Percentiles rank a stretch among this genome's conserved stretches.
Conservation (phyloP, 2,113 vertebrate genomes). For the Lophochroa leadbeateri region DNA sequence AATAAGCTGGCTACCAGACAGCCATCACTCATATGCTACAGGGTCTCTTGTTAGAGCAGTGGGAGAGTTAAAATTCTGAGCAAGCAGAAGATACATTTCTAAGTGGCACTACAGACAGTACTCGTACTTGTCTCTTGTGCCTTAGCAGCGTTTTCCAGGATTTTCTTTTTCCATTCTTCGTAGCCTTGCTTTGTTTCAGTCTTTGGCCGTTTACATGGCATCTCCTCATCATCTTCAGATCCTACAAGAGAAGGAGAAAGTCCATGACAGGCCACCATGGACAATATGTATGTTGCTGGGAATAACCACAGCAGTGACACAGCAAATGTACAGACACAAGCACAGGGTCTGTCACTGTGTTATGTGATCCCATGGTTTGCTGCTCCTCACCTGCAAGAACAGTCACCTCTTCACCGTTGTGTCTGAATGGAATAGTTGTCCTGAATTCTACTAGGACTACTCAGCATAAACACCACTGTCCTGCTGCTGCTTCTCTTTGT, state of each 20-base stretch:
- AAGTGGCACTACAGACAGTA: neutral
- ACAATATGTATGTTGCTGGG: neutral
- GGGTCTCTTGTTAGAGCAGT: neutral
- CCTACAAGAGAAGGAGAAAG: neutral
- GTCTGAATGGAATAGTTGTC: neutral
- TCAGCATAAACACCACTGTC: neutral
- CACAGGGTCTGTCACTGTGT: neutral
- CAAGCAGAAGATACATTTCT: neutral
- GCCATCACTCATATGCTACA: neutral
- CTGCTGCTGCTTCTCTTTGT: neutral
- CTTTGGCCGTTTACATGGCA: constrained; percentile 62
- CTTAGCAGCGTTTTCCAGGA: constrained; percentile 84
- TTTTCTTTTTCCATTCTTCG: constrained; percentile 87
- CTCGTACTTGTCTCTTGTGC: constrained; percentile 26
- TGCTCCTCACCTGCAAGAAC: neutral
- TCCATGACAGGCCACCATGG: neutral
- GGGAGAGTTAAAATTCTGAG: neutral
- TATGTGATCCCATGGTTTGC: neutral
- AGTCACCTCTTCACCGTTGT: neutral
- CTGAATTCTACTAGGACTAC: neutral
- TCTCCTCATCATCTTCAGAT: constrained; percentile 60
- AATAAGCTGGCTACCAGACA: neutral
- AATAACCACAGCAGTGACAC: neutral
- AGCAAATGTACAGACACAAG: neutral
- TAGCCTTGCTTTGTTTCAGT: constrained; percentile 76